Conservation (phyloP, 2,888 invertebrate genomes). For the Cerastis rubricosa region DNA sequence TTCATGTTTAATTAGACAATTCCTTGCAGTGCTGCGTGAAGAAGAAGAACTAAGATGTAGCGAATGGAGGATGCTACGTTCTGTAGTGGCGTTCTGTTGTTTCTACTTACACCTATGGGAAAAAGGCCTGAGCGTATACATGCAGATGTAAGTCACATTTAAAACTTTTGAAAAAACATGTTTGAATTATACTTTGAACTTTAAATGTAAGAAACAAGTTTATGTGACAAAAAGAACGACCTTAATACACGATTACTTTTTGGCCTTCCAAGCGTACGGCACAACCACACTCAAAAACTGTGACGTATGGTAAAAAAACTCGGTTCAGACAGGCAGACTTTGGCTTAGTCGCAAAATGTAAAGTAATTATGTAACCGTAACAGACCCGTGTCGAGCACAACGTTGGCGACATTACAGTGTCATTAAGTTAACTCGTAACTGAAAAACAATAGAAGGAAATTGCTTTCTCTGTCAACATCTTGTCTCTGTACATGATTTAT, state of each 20-base stretch:
- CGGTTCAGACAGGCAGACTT: background rate
- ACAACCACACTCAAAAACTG: background rate
- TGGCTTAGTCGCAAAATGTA: background rate
- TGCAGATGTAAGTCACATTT: background rate
- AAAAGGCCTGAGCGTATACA: background rate
- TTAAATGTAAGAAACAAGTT: background rate
- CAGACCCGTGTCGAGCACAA: conserved; percentile 21
- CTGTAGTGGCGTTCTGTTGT: background rate
- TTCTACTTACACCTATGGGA: background rate
- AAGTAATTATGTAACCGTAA: conserved; percentile 42
- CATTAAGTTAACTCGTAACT: too few species aligned
- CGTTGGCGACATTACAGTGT: too few species aligned
- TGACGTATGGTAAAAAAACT: conserved; percentile 12
- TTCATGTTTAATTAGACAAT: background rate
- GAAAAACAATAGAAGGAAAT: background rate
- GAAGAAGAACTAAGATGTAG: background rate
- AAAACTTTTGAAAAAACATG: background rate
- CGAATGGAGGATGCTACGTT: background rate
- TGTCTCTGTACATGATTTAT: background rate
- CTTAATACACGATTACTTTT: conserved; percentile 1
- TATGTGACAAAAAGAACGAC: background rate
- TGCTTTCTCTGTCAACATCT: background rate
- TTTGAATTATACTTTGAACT: too few species aligned
- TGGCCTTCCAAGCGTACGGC: background rate
- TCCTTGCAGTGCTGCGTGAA: background rate